Conservation (phyloP, 2,888 invertebrate genomes). For the Drosophila formosana region DNA sequence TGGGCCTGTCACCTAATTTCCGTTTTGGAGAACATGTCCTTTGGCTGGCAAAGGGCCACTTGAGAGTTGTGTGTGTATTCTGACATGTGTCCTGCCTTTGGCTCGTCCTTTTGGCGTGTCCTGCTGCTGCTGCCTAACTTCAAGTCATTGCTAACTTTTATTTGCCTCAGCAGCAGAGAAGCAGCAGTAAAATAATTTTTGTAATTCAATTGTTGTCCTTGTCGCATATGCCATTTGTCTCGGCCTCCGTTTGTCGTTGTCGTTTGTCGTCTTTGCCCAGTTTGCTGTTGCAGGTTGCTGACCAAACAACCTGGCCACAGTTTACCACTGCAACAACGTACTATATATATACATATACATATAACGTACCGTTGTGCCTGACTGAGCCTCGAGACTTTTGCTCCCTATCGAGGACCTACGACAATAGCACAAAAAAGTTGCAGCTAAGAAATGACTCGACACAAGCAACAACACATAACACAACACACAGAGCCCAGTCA, state of each 20-base stretch:
- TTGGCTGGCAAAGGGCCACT: constrained; percentile 57
- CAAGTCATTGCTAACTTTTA: constrained; percentile 57
- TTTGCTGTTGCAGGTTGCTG: constrained; percentile 46
- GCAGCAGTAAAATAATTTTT: constrained; percentile 62
- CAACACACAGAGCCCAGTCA: not conserved
- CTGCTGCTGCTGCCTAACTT: constrained; percentile 34
- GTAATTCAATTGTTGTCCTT: constrained; percentile 76
- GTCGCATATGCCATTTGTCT: constrained; percentile 52
- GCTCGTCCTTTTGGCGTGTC: constrained; percentile 10
- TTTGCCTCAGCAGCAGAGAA: constrained; percentile 40
- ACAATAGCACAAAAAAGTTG: constrained; percentile 70
- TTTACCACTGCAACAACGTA: constrained; percentile 33
- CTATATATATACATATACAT: constrained; percentile 36
- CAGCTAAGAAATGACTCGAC: constrained; percentile 61
- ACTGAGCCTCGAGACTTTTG: constrained; percentile 41
- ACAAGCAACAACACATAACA: constrained; percentile 41
- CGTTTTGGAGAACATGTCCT: constrained; percentile 76
- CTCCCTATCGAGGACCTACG: constrained; percentile 73
- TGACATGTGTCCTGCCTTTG: constrained; percentile 47
- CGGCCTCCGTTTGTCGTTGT: constrained; percentile 17
- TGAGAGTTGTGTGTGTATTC: constrained; percentile 35
- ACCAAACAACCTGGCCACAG: constrained; percentile 24
- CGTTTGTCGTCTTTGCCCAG: constrained; percentile 26
- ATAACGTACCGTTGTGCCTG: constrained; percentile 46
- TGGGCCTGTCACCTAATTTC: constrained; percentile 79